A percentile compares a stretch with the other conserved stretches of the same genome.
Evolutionary conservation across 2,113 vertebrate genomes (phyloP).

Genomic region (Passer domesticus): DNA sequence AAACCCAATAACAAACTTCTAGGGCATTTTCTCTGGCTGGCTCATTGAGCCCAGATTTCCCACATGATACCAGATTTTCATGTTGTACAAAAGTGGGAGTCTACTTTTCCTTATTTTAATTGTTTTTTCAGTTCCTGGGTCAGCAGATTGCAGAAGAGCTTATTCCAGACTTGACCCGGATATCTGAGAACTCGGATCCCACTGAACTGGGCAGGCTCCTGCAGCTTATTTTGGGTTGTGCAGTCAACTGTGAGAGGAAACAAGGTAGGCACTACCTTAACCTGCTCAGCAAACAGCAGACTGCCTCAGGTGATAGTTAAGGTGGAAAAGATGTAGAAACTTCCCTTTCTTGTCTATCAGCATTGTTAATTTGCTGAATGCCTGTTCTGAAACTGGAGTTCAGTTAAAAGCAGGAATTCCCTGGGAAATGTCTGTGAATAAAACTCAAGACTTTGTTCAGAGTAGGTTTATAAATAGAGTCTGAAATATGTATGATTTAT

Average conservation of each 20-base stretch:
- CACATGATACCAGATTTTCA: neutral
- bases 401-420: neutral
- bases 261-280: conserved; percentile 78
- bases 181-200: conserved; percentile 85
- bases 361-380: neutral
- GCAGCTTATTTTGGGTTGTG: conserved; percentile 95
- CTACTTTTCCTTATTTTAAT: neutral
- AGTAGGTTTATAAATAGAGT: neutral
- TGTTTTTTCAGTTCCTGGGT: conserved; percentile 79
- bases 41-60: neutral
- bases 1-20: neutral
- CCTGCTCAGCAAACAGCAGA: neutral
- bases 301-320: neutral
- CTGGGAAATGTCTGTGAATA: neutral
- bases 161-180: conserved; percentile 84
- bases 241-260: conserved; percentile 94
- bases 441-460: neutral
- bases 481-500: neutral
- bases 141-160: conserved; percentile 90
- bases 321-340: neutral
- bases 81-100: neutral
- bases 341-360: neutral
- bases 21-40: neutral
- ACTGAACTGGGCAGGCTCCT: conserved; percentile 89
- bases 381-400: neutral